Percentiles rank a stretch among this genome's conserved stretches.
These are phyloP conservation scores for Lates japonicus DNA, from an alignment of 2,797 vertebrate species.

Conservation along the genomic window DNA sequence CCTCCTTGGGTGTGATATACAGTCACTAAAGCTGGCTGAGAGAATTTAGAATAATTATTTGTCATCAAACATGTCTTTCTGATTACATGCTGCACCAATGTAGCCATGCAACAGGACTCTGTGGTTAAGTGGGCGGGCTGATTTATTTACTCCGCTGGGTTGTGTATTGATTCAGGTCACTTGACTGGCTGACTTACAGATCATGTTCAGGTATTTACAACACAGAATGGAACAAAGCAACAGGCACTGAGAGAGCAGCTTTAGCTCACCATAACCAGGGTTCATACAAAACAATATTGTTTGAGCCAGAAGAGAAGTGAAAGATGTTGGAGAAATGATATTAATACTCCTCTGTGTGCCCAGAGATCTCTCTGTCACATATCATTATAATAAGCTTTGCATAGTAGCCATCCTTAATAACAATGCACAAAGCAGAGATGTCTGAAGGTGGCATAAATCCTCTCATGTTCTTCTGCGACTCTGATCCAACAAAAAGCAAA, in stretches of 20 bases:
- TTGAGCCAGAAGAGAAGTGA: conserved; percentile 61
- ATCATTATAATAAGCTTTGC: too few species aligned
- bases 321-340: conserved; percentile 72
- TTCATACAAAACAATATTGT: conserved; percentile 69
- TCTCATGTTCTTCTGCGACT: conserved; percentile 46
- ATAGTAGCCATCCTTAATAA: too few species aligned
- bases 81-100: conserved; percentile 37
- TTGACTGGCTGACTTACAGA: conserved; percentile 79
- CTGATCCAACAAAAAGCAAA: conserved; percentile 46
- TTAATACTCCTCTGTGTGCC: too few species aligned
- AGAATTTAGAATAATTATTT: conserved; percentile 65
- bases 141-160: conserved; percentile 77
- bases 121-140: conserved; percentile 75
- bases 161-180: conserved; percentile 82
- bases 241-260: conserved; percentile 65
- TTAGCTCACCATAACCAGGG: conserved; percentile 68
- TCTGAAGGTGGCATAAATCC: conserved; percentile 57
- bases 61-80: conserved; percentile 70
- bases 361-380: too few species aligned
- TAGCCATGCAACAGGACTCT: conserved; percentile 56
- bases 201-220: conserved; percentile 81
- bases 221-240: conserved; percentile 77
- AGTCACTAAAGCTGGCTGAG: conserved; percentile 43
- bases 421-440: conserved; percentile 66
- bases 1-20: conserved; percentile 25